Base-by-base conservation (phyloP, 2,797 vertebrate genomes). In the Allochrocebus solatus region DNA sequence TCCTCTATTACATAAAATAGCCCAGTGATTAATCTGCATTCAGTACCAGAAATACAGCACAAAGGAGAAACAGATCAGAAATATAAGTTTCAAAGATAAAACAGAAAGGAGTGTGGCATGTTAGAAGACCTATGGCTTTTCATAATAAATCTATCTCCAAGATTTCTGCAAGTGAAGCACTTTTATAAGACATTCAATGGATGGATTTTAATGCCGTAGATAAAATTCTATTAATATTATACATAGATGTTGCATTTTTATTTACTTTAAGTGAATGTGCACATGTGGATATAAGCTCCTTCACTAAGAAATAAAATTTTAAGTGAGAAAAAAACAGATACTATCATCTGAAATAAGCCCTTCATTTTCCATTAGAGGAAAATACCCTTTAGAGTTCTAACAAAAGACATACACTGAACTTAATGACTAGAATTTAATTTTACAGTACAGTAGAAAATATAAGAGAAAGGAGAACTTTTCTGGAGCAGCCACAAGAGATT, bases 401-500 rank as follows among this genome's bases (percentile, higher is more conserved):
- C 8, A 46, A 82, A 95, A 91, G 26, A 83, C 10, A 67, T 26
- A 21, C 21, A n/a, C 28, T 85, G 70, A 96, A 81, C 33, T 90
- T 97, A 80, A 97, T 75, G 53, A 50, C 86, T 96, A 30, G 2
- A 95, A 57, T 83, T 91, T 85, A 94, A 88, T 95, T 95, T 97
- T 96, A 67, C 2, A 95, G 30, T 80, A 95, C 48, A 84, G 59
- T 33, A 96, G 78, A 84, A 86, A 93, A 79, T 33, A 72, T 41
- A 74, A 74, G 26, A 84, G 48, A 82, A 89, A 93, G 43, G 5
- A 90, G 24, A 53, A 21, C n/a, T 43, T 84, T 46, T 96, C 81
- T 70, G 39, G 78, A 61, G 28, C 4, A 98, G 67, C 33, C 91
- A 88, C 75, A 1, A n/a, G 95, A 95, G 24, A 95, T 43, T 95